Conservation (phyloP, 2,797 vertebrate species). For the Eulemur coronatus region DNA sequence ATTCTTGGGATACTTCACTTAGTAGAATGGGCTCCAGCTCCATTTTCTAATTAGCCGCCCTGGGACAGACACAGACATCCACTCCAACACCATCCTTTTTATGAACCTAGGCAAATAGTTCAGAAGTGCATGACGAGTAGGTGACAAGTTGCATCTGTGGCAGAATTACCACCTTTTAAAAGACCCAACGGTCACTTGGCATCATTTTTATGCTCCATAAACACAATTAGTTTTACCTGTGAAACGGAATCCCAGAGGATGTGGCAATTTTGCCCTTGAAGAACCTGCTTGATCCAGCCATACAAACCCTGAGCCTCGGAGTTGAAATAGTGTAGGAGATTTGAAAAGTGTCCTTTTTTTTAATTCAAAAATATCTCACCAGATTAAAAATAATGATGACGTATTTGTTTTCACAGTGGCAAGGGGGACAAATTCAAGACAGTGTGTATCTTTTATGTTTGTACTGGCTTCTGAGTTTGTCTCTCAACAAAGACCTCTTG, state of each 20-base stretch:
- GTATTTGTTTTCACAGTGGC: rapidly evolving
- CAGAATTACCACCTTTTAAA: not conserved
- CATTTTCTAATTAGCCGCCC: not conserved
- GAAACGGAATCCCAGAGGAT: not conserved
- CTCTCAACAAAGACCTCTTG: not conserved
- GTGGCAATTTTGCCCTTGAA: rapidly evolving
- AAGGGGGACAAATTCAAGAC: not conserved
- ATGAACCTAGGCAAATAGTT: not conserved
- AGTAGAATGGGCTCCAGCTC: too few species aligned
- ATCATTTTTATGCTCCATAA: not conserved
- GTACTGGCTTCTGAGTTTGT: slow-evolving; percentile 33
- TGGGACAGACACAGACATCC: rapidly evolving
- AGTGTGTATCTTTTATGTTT: slow-evolving; percentile 25
- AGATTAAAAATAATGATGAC: rapidly evolving
- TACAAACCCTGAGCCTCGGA: rapidly evolving
- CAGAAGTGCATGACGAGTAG: rapidly evolving
- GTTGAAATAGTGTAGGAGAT: rapidly evolving
- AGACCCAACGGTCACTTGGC: not conserved
- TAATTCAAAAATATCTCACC: too few species aligned
- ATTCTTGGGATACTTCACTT: too few species aligned
- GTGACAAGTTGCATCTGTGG: not conserved
- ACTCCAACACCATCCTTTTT: rapidly evolving
- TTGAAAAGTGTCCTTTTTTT: rapidly evolving
- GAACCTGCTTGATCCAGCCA: not conserved
- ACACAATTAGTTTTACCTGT: not conserved